A percentile compares a stretch with the other conserved stretches of the same genome.
Evolutionary conservation across 2,888 invertebrate genomes (phyloP).

Genomic region (Carcina quercana): DNA sequence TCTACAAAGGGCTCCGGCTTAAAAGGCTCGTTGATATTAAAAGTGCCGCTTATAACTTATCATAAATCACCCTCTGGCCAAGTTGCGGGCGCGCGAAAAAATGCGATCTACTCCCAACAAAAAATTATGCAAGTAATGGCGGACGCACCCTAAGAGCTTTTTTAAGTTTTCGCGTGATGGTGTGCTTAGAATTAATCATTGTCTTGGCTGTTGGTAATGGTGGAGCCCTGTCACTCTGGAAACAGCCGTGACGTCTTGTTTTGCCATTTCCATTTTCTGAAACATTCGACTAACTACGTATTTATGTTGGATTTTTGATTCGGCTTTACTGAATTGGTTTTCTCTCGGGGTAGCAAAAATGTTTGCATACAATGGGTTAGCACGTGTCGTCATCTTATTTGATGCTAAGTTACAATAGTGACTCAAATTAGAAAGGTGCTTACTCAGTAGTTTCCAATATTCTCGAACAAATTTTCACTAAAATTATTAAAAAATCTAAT

Average conservation of each 20-base stretch:
- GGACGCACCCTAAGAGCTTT: slow-evolving; percentile 65
- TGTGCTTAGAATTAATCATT: slow-evolving; percentile 65
- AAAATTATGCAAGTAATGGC: slow-evolving; percentile 73
- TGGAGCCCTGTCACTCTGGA: slow-evolving; percentile 25
- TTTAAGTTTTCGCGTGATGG: slow-evolving; percentile 48
- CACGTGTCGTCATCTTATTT: too few relatives aligned
- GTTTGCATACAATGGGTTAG: too few relatives aligned
- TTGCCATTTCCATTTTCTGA: slow-evolving; percentile 1
- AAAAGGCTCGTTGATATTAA: slow-evolving; percentile 70
- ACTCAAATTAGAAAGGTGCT: too few relatives aligned
- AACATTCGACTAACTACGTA: too few relatives aligned
- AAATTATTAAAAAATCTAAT: too few relatives aligned
- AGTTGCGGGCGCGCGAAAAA: slow-evolving; percentile 62
- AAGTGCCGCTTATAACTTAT: slow-evolving; percentile 64
- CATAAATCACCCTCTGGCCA: slow-evolving; percentile 69
- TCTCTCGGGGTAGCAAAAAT: too few relatives aligned
- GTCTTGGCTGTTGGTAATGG: slow-evolving; percentile 24
- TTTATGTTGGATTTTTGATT: too few relatives aligned
- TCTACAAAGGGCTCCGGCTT: slow-evolving; percentile 55
- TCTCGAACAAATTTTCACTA: too few relatives aligned
- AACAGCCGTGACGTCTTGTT: slow-evolving; percentile 10
- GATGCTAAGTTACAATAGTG: too few relatives aligned
- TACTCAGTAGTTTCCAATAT: too few relatives aligned
- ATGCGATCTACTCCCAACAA: slow-evolving; percentile 51
- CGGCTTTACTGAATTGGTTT: too few relatives aligned